Evolutionary conservation across 1,140 invertebrate genomes (phyloP).

Genomic region (Glossosoma conforme): DNA sequence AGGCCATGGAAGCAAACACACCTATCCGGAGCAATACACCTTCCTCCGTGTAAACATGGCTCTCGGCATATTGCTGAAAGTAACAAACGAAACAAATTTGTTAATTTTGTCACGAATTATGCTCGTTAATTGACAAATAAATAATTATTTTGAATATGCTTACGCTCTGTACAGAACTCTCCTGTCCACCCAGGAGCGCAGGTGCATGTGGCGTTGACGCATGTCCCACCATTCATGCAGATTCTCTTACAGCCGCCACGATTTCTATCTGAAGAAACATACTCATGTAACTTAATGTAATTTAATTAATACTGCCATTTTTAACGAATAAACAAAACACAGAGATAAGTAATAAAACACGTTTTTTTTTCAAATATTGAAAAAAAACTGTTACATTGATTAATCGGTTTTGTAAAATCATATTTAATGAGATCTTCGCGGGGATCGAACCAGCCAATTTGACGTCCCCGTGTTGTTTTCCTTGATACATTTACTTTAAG

Average conservation of each 20-base stretch:
- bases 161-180: conserved; percentile 74
- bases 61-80: conserved; percentile 72
- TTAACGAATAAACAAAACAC: too few species aligned
- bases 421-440: too few species aligned
- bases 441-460: too few species aligned
- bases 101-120: not conserved
- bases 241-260: conserved; percentile 56
- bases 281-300: too few species aligned
- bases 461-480: too few species aligned
- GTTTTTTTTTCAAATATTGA: too few species aligned
- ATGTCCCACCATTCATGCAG: conserved; percentile 74
- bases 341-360: too few species aligned
- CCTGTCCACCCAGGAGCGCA: conserved; percentile 71
- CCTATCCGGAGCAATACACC: conserved; percentile 78
- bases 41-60: conserved; percentile 76
- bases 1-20: conserved; percentile 85
- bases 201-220: conserved; percentile 64
- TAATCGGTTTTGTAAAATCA: too few species aligned
- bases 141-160: not conserved
- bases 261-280: conserved; percentile 38
- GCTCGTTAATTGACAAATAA: not conserved
- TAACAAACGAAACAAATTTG: not conserved
- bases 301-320: too few species aligned
- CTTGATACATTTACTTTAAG: too few species aligned
- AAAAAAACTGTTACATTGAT: too few species aligned